phyloP scores from a whole-genome alignment of 1,140 invertebrate species.

The Planococcus citri region DNA sequence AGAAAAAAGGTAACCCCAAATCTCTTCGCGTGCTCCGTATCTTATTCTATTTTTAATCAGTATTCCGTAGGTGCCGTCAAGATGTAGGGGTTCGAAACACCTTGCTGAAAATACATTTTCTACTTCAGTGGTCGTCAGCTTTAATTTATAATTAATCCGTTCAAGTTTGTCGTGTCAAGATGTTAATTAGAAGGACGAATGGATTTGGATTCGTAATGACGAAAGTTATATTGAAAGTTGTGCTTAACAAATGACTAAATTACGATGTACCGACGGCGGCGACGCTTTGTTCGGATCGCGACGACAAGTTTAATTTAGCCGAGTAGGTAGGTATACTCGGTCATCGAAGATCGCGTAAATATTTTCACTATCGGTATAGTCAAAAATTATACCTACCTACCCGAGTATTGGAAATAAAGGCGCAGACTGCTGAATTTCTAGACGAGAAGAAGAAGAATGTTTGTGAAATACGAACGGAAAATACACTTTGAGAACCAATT shows the following conservation, averaged over 20 bases:
- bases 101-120: background rate
- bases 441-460: no score
- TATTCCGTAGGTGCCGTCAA: background rate
- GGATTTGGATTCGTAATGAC: background rate
- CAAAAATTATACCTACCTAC: no score
- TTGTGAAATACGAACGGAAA: no score
- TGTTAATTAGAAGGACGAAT: constrained; percentile 7
- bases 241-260: background rate
- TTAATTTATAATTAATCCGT: constrained; percentile 8
- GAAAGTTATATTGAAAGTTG: background rate
- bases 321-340: no score
- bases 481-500: no score
- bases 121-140: background rate
- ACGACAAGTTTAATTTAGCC: no score
- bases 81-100: background rate
- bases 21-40: background rate
- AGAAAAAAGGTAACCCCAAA: constrained; percentile 3
- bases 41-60: constrained; percentile 4
- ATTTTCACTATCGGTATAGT: no score
- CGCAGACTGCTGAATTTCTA: no score
- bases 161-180: background rate
- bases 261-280: background rate
- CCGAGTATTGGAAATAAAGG: no score
- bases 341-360: no score
- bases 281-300: background rate